Conservation (phyloP, 2,113 vertebrate species). For the Tachysurus fulvidraco region DNA sequence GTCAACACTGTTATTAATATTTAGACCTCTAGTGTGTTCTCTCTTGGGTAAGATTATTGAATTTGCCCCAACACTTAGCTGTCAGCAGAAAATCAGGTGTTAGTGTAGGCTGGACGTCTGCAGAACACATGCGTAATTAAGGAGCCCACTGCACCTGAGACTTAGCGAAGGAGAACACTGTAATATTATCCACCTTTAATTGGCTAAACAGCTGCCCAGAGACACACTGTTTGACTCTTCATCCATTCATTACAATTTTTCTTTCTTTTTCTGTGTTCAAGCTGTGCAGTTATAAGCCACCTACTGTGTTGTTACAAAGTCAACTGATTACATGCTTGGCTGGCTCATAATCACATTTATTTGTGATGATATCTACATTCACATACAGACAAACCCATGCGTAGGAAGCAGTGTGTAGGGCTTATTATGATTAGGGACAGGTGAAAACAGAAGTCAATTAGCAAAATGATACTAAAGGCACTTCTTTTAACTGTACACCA, state of each 20-base stretch:
- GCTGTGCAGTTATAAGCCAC: slow-evolving; percentile 28
- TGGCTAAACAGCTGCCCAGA: slow-evolving; percentile 52
- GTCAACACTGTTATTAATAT: neutral
- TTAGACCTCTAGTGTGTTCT: neutral
- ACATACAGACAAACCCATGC: slow-evolving; percentile 25
- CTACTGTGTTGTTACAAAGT: slow-evolving; percentile 37
- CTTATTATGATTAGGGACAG: neutral
- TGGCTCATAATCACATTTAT: slow-evolving; percentile 37
- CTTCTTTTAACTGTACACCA: neutral
- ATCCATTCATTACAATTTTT: slow-evolving; percentile 33
- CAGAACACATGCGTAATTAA: slow-evolving; percentile 49
- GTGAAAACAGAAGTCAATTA: slow-evolving; percentile 26
- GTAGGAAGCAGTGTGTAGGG: slow-evolving; percentile 19
- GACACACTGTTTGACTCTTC: slow-evolving; percentile 35
- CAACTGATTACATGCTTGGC: slow-evolving; percentile 45
- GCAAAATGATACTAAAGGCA: slow-evolving; percentile 16
- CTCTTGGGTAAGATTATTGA: slow-evolving; percentile 32
- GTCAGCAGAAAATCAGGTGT: slow-evolving; percentile 41
- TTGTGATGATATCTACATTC: slow-evolving; percentile 21
- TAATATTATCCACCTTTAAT: slow-evolving; percentile 49
- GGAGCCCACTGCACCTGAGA: slow-evolving; percentile 21
- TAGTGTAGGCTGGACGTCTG: slow-evolving; percentile 7
- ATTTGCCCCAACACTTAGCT: slow-evolving; percentile 15
- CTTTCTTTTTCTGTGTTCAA: slow-evolving; percentile 30
- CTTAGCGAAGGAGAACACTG: slow-evolving; percentile 28